Conservation (phyloP, 2,888 invertebrate genomes). For the Calameuta pallipes region DNA sequence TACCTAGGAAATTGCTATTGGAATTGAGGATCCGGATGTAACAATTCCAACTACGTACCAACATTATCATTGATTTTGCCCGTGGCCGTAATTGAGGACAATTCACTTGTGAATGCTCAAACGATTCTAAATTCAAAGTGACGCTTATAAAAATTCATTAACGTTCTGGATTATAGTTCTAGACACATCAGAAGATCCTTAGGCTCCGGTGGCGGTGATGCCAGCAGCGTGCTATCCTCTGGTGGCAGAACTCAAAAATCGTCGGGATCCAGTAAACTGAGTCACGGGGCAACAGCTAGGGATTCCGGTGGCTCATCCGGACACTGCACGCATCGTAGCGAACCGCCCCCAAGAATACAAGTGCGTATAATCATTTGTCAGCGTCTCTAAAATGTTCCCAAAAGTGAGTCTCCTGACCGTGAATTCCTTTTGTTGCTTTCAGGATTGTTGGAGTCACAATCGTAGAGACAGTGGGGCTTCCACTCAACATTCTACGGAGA, state of each 20-base stretch:
- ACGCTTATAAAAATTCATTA: background rate
- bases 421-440: slow-evolving; percentile 17
- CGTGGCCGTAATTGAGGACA: background rate
- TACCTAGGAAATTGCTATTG: too few relatives aligned
- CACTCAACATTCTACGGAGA: slow-evolving; percentile 74
- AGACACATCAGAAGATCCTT: slow-evolving; percentile 60
- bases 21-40: too few relatives aligned
- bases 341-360: slow-evolving; percentile 71
- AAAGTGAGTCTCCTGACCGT: background rate
- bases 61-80: background rate
- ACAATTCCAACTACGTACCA: too few relatives aligned
- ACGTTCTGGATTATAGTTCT: slow-evolving; percentile 39
- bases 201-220: slow-evolving; percentile 61
- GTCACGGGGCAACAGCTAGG: slow-evolving; percentile 66
- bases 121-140: background rate
- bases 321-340: slow-evolving; percentile 85
- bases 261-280: slow-evolving; percentile 64
- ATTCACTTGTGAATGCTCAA: too few relatives aligned
- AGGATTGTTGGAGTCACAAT: slow-evolving; percentile 64
- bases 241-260: slow-evolving; percentile 70
- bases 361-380: slow-evolving; percentile 31
- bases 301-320: slow-evolving; percentile 87
- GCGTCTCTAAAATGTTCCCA: background rate
- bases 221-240: slow-evolving; percentile 62
- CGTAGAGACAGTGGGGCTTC: slow-evolving; percentile 82